A percentile compares a stretch with the other conserved stretches of the same genome.
Evolutionary conservation across 1,140 invertebrate species (phyloP).

Genomic region (Drosophila kurseongensis): DNA sequence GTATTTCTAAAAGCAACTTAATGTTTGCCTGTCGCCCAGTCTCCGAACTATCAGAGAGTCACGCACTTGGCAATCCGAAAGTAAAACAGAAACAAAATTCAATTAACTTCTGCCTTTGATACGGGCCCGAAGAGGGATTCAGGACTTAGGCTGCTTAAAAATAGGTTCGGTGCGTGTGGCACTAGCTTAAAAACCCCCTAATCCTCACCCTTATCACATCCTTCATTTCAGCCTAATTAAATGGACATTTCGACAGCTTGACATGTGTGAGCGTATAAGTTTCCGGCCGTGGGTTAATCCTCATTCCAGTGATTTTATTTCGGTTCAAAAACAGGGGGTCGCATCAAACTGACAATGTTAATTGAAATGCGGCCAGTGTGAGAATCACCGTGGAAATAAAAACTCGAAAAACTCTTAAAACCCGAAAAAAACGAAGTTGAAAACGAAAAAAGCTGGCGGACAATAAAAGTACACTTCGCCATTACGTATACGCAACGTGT

Average conservation of each 20-base stretch:
- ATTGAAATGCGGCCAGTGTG: slow-evolving; percentile 50
- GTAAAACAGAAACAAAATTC: slow-evolving; percentile 74
- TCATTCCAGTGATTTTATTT: slow-evolving; percentile 35
- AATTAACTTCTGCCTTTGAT: slow-evolving; percentile 64
- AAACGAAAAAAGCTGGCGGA: slow-evolving; percentile 37
- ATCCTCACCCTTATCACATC: slow-evolving; percentile 58
- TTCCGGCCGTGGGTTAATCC: slow-evolving; percentile 12
- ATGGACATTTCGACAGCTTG: slow-evolving; percentile 64
- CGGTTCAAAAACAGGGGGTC: slow-evolving; percentile 41
- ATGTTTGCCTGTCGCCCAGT: slow-evolving; percentile 2
- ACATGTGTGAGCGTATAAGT: slow-evolving; percentile 26
- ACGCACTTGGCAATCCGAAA: slow-evolving; percentile 60
- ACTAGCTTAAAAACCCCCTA: slow-evolving; percentile 42
- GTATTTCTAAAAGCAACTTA: slow-evolving; percentile 10
- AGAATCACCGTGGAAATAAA: slow-evolving; percentile 36
- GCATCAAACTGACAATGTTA: slow-evolving; percentile 72
- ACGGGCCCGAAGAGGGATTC: slow-evolving; percentile 6
- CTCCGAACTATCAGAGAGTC: slow-evolving; percentile 35
- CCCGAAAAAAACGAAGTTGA: slow-evolving; percentile 47
- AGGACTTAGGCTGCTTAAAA: slow-evolving; percentile 17
- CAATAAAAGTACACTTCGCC: slow-evolving; percentile 42
- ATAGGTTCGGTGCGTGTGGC: slow-evolving; percentile 25
- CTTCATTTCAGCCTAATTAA: slow-evolving; percentile 63
- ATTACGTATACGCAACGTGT: slow-evolving; percentile 67
- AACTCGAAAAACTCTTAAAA: slow-evolving; percentile 30